Conservation (phyloP, 2,888 invertebrate genomes). For the Drosophila maculinotata region DNA sequence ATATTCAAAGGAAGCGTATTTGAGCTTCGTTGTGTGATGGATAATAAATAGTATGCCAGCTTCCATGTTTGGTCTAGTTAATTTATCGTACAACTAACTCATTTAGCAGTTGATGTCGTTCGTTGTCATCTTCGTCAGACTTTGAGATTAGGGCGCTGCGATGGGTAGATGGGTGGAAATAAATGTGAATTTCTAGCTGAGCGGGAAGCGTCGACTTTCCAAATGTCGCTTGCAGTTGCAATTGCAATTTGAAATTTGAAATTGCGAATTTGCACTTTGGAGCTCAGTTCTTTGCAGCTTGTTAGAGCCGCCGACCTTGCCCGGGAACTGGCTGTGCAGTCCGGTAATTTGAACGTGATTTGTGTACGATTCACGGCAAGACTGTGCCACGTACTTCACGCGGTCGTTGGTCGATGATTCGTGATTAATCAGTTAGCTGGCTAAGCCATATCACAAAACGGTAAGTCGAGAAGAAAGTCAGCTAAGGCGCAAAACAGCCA, state of each 20-base stretch:
- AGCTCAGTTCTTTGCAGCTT: conserved; percentile 17
- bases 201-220: conserved; percentile 35
- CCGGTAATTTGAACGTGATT: conserved; percentile 61
- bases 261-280: conserved; percentile 29
- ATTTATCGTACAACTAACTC: conserved; percentile 43
- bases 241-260: conserved; percentile 13
- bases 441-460: conserved; percentile 16
- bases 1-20: not conserved
- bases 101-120: conserved; percentile 21
- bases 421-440: conserved; percentile 63
- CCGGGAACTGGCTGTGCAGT: not conserved
- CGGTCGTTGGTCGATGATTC: conserved; percentile 50
- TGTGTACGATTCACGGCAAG: conserved; percentile 42
- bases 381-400: conserved; percentile 56
- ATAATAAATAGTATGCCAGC: not conserved
- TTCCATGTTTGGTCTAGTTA: conserved; percentile 57
- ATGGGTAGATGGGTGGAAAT: too few species aligned
- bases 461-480: conserved; percentile 39
- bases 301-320: conserved; percentile 49
- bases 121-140: conserved; percentile 6
- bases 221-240: conserved; percentile 42
- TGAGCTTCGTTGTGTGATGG: not conserved
- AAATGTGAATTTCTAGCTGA: conserved; percentile 24
- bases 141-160: conserved; percentile 15
- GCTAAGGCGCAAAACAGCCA: conserved; percentile 24